A percentile compares a stretch with the other conserved stretches of the same genome.
Conservation (phyloP, 2,113 vertebrate genomes). For the Aviceda subcristata region DNA sequence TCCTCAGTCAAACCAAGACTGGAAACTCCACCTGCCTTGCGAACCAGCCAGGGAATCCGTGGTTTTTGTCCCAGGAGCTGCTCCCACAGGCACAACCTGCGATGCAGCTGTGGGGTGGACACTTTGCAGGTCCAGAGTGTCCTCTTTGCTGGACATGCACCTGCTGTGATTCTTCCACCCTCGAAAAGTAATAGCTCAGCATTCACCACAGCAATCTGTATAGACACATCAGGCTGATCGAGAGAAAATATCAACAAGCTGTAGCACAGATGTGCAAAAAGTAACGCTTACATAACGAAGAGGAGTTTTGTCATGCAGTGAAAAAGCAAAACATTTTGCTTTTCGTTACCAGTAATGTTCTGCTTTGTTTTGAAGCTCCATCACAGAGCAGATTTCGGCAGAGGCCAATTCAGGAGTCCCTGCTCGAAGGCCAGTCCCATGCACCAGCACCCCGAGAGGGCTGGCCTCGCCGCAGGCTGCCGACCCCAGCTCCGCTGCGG, state of each 20-base stretch:
- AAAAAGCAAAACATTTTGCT: conserved; percentile 12
- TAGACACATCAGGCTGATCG: neutral
- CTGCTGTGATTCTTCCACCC: neutral
- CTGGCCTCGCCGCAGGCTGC: neutral
- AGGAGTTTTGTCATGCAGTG: neutral
- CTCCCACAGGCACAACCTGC: neutral
- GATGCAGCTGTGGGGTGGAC: neutral
- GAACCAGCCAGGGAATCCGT: neutral
- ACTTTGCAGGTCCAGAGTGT: neutral
- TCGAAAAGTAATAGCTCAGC: neutral
- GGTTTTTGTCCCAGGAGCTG: neutral
- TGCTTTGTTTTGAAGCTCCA: neutral
- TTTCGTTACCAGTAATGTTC: neutral
- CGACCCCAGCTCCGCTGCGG: neutral
- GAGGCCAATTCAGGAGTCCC: neutral
- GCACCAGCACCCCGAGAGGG: neutral
- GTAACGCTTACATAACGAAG: neutral
- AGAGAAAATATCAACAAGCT: neutral
- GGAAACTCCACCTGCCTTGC: neutral
- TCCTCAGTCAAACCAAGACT: neutral
- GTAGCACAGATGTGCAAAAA: neutral
- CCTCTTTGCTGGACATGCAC: neutral
- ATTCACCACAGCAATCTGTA: neutral
- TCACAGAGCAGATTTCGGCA: neutral
- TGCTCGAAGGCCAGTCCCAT: neutral